phyloP scores from a whole-genome alignment of 2,797 vertebrate genomes.

The Propithecus deckenii region DNA sequence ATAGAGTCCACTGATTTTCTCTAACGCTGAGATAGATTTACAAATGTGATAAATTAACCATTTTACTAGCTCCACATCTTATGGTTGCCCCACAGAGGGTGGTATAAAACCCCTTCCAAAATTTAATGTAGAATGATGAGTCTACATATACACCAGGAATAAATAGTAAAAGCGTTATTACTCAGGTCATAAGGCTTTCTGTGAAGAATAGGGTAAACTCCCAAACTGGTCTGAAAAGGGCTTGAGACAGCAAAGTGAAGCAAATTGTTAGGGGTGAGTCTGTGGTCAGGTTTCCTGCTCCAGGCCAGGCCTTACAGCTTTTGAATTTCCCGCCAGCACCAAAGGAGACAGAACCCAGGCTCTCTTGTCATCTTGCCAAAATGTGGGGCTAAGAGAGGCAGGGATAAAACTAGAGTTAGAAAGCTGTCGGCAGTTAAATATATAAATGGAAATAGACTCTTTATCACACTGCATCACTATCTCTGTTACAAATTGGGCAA shows the following conservation, averaged over 20 bases:
- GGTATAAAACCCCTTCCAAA: background rate
- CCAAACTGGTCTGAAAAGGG: background rate
- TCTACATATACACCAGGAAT: background rate
- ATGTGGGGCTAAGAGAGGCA: background rate
- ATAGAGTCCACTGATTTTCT: background rate
- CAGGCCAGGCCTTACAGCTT: background rate
- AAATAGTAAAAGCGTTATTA: background rate
- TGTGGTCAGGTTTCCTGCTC: background rate
- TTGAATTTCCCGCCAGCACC: background rate
- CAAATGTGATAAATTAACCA: background rate
- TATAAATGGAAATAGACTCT: background rate
- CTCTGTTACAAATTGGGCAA: background rate
- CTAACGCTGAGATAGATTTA: background rate
- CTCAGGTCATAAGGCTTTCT: background rate
- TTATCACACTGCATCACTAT: background rate
- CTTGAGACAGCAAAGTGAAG: background rate
- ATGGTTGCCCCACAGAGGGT: background rate
- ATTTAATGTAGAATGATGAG: background rate
- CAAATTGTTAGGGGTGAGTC: background rate
- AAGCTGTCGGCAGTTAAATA: background rate
- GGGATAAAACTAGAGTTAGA: background rate
- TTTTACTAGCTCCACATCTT: background rate
- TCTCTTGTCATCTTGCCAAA: background rate
- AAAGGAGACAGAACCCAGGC: rapidly evolving
- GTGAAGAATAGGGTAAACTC: background rate